Evolutionary conservation across 1,140 invertebrate genomes (phyloP), one percentile per base, ranked within the genome.

Genomic region (Orchesella cincta): DNA sequence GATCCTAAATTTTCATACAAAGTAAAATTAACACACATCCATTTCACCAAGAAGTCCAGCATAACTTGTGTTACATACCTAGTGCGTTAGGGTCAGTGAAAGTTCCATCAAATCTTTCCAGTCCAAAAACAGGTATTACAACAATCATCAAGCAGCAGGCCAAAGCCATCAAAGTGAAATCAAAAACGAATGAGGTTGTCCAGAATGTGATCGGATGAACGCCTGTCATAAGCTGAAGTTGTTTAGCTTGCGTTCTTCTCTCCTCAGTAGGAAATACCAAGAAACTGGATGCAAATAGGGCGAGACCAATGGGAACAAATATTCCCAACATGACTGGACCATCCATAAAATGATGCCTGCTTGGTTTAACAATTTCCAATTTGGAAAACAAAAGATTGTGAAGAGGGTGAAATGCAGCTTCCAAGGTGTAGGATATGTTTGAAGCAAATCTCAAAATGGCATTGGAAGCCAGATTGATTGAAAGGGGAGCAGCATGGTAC

Each of bases 221-320:
- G 1, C 94, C 93, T 57, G 92, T 92, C 28, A 94, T 92, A 83
- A 92, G 88, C 84, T 92, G 91, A 18, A 92, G 84, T 78, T 92
- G 91, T 82, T 92, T 92, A 26, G 88, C 88, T 82, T 89, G 88
- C 76, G 86, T 82, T 80, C 85, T 76, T 2, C 85, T 83, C 86
- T 91, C 90, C 80, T 88, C 87, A 2, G 91, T 86, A 1, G 91
- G 89, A 82, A 93, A 93, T 0, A 94, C 84, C 0, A 93, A 88
- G 81, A 92, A 91, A 79, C 92, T 92, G 0, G 92, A 89, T 0
- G 91, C 90, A 0, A 94, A 89, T 80, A 94, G 85, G 1, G 87
- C 86, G 82, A 88, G 83, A 18, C 83, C 83, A 26, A 84, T 78
- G 23, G 82, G 80, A 34, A 81, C 74, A 20, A 82, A 46, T 20